Conservation (phyloP, 2,888 invertebrate species). For the Eulithis prunata region DNA sequence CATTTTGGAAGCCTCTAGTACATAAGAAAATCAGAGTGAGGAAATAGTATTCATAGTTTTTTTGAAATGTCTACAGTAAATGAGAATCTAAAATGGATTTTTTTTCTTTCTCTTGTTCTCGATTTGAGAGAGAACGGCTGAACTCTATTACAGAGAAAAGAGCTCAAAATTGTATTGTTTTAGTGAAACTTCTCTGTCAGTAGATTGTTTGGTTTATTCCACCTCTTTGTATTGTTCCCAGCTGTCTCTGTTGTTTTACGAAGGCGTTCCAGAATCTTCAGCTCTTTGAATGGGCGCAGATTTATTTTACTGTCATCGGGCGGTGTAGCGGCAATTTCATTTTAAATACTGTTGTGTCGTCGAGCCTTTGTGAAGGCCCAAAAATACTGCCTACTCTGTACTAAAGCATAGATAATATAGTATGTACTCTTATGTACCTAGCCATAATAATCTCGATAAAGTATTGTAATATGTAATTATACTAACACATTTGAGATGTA, state of each 20-base stretch:
- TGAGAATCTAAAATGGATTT: too few relatives aligned
- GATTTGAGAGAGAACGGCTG: not conserved
- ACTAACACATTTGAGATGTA: too few relatives aligned
- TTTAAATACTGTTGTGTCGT: constrained; percentile 3
- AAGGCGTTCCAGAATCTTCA: constrained; percentile 21
- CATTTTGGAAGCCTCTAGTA: too few relatives aligned
- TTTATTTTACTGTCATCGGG: constrained; percentile 19
- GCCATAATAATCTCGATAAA: too few relatives aligned
- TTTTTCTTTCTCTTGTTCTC: not conserved
- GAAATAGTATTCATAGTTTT: too few relatives aligned
- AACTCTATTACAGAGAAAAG: not conserved
- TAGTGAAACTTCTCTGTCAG: constrained; percentile 10
- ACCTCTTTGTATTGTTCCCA: constrained; percentile 17
- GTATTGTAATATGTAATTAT: too few relatives aligned
- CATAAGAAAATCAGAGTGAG: too few relatives aligned
- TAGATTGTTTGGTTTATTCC: constrained; percentile 1
- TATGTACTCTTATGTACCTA: too few relatives aligned
- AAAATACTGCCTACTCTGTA: not conserved
- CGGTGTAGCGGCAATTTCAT: constrained; percentile 12
- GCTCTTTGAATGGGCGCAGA: constrained; percentile 20
- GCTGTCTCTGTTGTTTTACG: constrained; percentile 22
- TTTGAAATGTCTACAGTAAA: too few relatives aligned
- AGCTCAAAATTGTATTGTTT: not conserved
- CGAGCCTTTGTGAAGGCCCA: not conserved
- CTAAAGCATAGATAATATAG: too few relatives aligned